Percentiles rank a stretch among this genome's conserved stretches.
Conservation (phyloP, 2,888 invertebrate species). For the Calliopum simillimum region DNA sequence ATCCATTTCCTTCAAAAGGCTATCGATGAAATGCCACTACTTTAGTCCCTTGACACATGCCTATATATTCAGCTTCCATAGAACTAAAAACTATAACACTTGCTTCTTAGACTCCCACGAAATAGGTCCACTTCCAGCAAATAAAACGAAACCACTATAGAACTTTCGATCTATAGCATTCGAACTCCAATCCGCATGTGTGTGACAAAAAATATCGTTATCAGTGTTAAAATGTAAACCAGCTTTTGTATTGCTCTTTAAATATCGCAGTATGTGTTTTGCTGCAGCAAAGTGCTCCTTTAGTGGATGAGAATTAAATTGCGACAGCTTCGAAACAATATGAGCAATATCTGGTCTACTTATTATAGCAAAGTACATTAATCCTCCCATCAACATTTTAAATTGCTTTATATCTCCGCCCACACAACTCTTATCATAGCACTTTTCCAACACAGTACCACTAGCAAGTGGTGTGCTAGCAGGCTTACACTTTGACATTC, state of each 20-base stretch:
- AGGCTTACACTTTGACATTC: conserved; percentile 33
- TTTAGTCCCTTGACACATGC: conserved; percentile 40
- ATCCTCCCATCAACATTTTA: too few species aligned
- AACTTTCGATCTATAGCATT: too few species aligned
- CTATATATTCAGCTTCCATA: conserved; percentile 47
- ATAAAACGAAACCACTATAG: too few species aligned
- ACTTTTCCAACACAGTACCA: conserved; percentile 37
- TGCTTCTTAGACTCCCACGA: conserved; percentile 45
- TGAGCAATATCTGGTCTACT: conserved; percentile 39
- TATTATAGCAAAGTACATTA: conserved; percentile 38
- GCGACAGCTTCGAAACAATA: conserved; percentile 34
- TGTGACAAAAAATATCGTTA: too few species aligned
- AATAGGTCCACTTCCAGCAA: conserved; percentile 34
- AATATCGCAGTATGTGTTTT: conserved; percentile 41
- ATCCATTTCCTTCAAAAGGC: too few species aligned
- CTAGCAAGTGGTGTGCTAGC: conserved; percentile 37
- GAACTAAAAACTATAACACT: conserved; percentile 36
- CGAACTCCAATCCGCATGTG: too few species aligned
- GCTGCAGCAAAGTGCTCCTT: conserved; percentile 38
- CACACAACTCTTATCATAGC: conserved; percentile 7
- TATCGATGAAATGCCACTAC: conserved; percentile 39
- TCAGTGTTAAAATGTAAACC: too few species aligned
- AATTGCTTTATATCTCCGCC: too few species aligned
- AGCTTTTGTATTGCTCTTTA: too few species aligned
- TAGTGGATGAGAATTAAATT: conserved; percentile 36